These are phyloP conservation scores for Leptestheria dahalacensis DNA, from an alignment of 1,140 invertebrate species.

Conservation along the genomic window DNA sequence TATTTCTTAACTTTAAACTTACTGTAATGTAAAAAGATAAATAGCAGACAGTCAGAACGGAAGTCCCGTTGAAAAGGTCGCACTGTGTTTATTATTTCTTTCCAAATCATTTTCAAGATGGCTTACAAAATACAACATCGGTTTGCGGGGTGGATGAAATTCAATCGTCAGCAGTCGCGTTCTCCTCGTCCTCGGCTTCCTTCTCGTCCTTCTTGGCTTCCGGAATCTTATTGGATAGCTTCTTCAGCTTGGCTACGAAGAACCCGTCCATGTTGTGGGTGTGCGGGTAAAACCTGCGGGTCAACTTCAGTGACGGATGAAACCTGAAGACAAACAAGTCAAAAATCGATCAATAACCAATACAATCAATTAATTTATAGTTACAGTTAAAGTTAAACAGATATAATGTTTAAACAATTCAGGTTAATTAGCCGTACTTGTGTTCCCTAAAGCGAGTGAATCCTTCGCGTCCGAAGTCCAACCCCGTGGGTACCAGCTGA, in stretches of 20 bases:
- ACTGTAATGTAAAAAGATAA: no score
- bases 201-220: conserved; percentile 10
- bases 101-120: no score
- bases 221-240: conserved; percentile 72
- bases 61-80: no score
- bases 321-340: conserved; percentile 46
- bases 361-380: not conserved
- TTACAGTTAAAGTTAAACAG: no score
- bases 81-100: no score
- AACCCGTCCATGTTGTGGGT: conserved; percentile 99
- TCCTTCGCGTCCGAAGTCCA: conserved; percentile 91
- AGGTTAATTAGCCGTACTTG: conserved; percentile 23
- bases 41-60: no score
- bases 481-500: conserved; percentile 79
- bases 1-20: no score
- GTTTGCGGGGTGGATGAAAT: not conserved
- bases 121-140: no score
- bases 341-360: not conserved
- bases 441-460: conserved; percentile 71
- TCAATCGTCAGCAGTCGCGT: not conserved
- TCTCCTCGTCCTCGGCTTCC: conserved; percentile 1
- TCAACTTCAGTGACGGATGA: conserved; percentile 80
- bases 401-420: no score
- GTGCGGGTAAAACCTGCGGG: conserved; percentile 89
- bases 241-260: conserved; percentile 96